Percentiles rank a stretch among this genome's conserved stretches.
Evolutionary conservation across 2,888 invertebrate species (phyloP).

Genomic region (Bugulina stolonifera): DNA sequence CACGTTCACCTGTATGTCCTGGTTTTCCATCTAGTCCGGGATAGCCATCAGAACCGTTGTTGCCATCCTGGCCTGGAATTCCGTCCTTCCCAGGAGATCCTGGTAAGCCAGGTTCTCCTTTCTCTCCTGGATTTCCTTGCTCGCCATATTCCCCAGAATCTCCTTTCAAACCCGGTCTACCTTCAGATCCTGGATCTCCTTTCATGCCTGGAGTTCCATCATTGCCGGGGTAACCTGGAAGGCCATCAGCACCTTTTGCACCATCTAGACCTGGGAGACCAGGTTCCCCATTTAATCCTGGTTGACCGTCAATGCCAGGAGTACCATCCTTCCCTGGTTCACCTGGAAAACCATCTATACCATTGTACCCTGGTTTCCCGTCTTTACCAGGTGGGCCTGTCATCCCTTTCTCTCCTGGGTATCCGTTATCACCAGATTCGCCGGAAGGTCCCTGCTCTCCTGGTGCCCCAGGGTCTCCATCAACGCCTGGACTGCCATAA

Average conservation of each 20-base stretch:
- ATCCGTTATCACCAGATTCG: not conserved
- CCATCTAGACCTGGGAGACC: conserved; percentile 6
- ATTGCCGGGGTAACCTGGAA: not conserved
- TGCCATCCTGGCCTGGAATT: not conserved
- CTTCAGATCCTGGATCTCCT: not conserved
- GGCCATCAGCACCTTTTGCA: not conserved
- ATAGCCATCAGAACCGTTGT: not conserved
- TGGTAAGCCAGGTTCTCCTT: not conserved
- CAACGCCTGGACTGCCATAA: conserved; percentile 21
- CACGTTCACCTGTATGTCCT: conserved; percentile 3
- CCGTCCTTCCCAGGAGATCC: conserved; percentile 21
- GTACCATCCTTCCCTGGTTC: not conserved
- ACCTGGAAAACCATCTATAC: conserved; percentile 22
- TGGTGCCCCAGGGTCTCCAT: not conserved
- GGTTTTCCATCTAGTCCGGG: conserved; percentile 18
- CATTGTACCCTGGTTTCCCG: conserved; percentile 26
- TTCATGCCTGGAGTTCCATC: conserved; percentile 11
- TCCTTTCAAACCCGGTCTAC: conserved; percentile 19
- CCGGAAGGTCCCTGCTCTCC: conserved; percentile 24
- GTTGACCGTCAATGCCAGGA: not conserved
- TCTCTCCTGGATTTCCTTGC: not conserved
- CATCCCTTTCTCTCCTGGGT: not conserved
- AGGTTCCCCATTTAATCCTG: conserved; percentile 7
- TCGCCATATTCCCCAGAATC: conserved; percentile 12
- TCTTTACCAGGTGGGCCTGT: conserved; percentile 22